Percentiles rank a stretch among this genome's conserved stretches.
phyloP scores from a whole-genome alignment of 2,113 vertebrate genomes.

The Campylomormyrus tamandua region DNA sequence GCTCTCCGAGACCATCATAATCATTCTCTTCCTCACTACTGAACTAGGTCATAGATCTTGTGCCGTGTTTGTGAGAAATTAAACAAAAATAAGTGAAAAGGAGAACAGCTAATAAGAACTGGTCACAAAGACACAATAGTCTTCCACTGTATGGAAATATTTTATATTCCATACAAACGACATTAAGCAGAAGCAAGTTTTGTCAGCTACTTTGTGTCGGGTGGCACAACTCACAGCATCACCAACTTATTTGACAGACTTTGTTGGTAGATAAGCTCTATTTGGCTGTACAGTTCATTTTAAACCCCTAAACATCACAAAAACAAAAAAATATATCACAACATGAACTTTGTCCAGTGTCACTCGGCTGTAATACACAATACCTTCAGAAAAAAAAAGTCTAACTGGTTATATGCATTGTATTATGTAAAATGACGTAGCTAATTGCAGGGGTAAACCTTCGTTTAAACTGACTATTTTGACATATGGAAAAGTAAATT shows the following conservation, averaged over 20 bases:
- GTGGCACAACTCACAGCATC: not conserved
- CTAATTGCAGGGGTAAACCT: no score
- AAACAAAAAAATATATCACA: not conserved
- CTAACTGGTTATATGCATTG: not conserved
- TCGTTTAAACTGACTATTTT: not conserved
- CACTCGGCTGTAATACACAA: not conserved
- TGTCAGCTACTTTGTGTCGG: not conserved
- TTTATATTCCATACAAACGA: not conserved
- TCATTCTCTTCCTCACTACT: not conserved
- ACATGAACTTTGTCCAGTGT: not conserved
- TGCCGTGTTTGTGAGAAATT: not conserved
- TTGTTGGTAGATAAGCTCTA: not conserved
- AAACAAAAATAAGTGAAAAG: not conserved
- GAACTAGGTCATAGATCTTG: not conserved
- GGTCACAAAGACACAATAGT: not conserved
- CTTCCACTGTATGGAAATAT: not conserved
- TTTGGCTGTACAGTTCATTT: not conserved
- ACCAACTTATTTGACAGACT: not conserved
- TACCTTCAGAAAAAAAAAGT: not conserved
- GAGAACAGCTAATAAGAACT: not conserved
- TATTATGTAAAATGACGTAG: not conserved
- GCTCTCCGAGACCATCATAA: not conserved
- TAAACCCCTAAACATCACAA: not conserved
- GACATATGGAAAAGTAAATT: not conserved
- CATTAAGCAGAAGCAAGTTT: not conserved